Percentiles rank a stretch among this genome's conserved stretches.
Evolutionary conservation across 2,888 invertebrate species (phyloP).

Genomic region (Trichogramma dendrolimi): DNA sequence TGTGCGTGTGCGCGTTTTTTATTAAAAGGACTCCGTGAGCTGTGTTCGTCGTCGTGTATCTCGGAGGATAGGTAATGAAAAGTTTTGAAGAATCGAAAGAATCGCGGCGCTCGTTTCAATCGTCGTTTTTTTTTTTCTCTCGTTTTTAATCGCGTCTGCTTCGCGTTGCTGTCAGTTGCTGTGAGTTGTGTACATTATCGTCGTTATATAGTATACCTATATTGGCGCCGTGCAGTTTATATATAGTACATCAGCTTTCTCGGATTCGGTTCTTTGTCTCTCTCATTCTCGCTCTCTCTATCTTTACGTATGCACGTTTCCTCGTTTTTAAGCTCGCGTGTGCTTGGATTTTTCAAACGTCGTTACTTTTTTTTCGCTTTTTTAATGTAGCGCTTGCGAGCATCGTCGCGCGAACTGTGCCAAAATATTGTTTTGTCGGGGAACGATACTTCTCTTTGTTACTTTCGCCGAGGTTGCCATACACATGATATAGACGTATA

Average conservation of each 20-base stretch:
- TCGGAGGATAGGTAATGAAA: no score
- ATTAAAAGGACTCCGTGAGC: no score
- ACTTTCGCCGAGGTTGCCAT: neutral
- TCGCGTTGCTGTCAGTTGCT: no score
- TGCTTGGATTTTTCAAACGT: conserved; percentile 24
- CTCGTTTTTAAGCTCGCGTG: conserved; percentile 20
- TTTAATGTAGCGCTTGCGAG: conserved; percentile 5
- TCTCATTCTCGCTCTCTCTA: conserved; percentile 8
- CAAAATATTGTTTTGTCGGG: conserved; percentile 5
- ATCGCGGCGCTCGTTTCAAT: no score
- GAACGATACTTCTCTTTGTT: neutral
- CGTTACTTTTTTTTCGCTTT: conserved; percentile 3
- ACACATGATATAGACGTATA: neutral
- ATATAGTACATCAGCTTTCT: conserved; percentile 10
- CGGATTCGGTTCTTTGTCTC: neutral
- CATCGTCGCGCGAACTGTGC: conserved; percentile 1
- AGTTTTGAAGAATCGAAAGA: no score
- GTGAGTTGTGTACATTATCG: no score
- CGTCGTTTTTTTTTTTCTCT: no score
- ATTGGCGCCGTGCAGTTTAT: conserved; percentile 12
- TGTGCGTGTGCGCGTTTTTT: no score
- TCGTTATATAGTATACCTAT: no score
- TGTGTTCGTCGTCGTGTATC: no score
- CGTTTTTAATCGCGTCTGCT: no score
- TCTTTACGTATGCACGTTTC: conserved; percentile 21